Evolutionary conservation across 2,113 vertebrate species (phyloP).

Genomic region (Suricata suricatta): DNA sequence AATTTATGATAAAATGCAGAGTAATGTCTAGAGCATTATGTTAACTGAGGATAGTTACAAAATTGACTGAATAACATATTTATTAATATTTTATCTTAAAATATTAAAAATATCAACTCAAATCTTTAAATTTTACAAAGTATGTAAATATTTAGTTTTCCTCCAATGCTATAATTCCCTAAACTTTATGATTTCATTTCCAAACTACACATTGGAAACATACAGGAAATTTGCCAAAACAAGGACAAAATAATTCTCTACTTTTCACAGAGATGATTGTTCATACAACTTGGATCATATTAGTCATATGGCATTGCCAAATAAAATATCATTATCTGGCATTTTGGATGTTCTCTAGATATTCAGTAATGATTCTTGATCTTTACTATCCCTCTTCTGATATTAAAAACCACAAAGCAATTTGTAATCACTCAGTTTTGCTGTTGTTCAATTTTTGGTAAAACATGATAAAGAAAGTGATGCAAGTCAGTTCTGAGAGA

Average conservation of each 20-base stretch:
- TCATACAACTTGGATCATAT: conserved; percentile 41
- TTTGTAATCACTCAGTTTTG: conserved; percentile 31
- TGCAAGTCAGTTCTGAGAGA: neutral
- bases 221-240: conserved; percentile 25
- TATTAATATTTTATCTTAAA: conserved; percentile 27
- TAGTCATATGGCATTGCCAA: conserved; percentile 27
- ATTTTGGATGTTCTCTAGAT: conserved; percentile 2
- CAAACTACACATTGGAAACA: neutral
- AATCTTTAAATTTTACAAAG: neutral
- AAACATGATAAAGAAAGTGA: neutral
- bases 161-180: neutral
- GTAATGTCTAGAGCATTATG: neutral
- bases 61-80: neutral
- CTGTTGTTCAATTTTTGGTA: conserved; percentile 22
- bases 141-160: neutral
- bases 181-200: neutral
- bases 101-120: neutral
- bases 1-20: conserved; percentile 1
- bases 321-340: conserved; percentile 47
- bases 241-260: conserved; percentile 32
- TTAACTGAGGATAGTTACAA: neutral
- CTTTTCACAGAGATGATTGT: conserved; percentile 21
- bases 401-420: conserved; percentile 24
- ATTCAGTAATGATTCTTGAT: conserved; percentile 1
- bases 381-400: neutral